Evolutionary conservation across 2,113 vertebrate species (phyloP).

Genomic region (Oncorhynchus clarkii): DNA sequence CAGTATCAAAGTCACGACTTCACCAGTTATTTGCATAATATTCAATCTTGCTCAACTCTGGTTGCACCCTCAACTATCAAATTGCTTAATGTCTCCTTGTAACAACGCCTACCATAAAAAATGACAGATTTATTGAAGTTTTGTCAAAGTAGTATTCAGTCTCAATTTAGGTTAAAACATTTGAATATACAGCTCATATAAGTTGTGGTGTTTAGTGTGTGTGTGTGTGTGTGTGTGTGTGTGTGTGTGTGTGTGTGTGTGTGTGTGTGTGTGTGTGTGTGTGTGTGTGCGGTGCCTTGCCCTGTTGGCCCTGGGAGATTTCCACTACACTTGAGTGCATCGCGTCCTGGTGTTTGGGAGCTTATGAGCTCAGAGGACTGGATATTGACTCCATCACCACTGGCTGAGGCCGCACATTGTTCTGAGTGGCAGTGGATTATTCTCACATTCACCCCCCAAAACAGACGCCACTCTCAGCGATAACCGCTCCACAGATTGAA

Average conservation of each 20-base stretch:
- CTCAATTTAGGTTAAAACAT: too few relatives aligned
- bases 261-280: background rate
- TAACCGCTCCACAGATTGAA: slow-evolving; percentile 13
- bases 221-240: too few relatives aligned
- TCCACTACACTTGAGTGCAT: slow-evolving; percentile 23
- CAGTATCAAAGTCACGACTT: too few relatives aligned
- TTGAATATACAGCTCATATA: too few relatives aligned
- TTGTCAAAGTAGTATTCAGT: too few relatives aligned
- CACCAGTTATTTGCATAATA: too few relatives aligned
- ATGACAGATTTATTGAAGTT: too few relatives aligned
- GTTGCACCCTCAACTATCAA: too few relatives aligned
- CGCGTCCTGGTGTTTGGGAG: slow-evolving; percentile 25
- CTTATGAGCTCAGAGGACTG: slow-evolving; percentile 43
- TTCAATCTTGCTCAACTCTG: too few relatives aligned
- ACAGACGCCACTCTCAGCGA: slow-evolving; percentile 8
- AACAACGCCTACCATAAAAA: too few relatives aligned
- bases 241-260: background rate
- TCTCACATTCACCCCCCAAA: slow-evolving; percentile 18
- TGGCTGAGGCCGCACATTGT: slow-evolving; percentile 17
- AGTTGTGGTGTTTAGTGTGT: background rate
- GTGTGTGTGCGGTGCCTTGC: background rate
- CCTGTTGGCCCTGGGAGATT: slow-evolving; percentile 20
- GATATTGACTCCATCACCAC: slow-evolving; percentile 21
- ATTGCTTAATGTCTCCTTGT: too few relatives aligned
- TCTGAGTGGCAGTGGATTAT: slow-evolving; percentile 34